Conservation (phyloP, 2,113 vertebrate species). For the Anhinga rufa region DNA sequence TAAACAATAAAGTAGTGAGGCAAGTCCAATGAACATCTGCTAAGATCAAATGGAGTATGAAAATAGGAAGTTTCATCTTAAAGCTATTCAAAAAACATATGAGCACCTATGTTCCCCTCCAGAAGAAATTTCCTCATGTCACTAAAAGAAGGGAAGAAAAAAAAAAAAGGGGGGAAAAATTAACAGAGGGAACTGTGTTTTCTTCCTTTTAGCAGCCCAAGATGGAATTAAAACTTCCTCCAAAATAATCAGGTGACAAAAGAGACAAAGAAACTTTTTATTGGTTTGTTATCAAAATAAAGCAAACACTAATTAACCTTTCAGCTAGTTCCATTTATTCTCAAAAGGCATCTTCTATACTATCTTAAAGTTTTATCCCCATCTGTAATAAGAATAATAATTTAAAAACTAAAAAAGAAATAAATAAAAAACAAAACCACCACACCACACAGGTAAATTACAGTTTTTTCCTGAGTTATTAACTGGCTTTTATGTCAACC, state of each 20-base stretch:
- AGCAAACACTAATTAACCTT: background rate
- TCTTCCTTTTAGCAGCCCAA: constrained; percentile 1
- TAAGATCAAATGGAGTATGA: constrained; percentile 19
- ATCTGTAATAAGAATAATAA: background rate
- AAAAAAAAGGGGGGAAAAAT: too few relatives aligned
- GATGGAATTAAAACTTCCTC: background rate
- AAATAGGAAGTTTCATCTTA: constrained; percentile 7
- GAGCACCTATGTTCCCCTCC: background rate
- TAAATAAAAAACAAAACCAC: background rate
- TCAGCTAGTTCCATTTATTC: background rate
- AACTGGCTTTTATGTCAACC: background rate
- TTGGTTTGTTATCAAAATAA: background rate
- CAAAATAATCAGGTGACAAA: background rate
- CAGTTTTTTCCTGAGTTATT: background rate
- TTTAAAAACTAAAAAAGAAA: background rate
- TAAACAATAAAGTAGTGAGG: constrained; percentile 35
- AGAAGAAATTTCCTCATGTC: background rate
- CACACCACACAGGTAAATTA: background rate
- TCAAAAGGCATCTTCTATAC: background rate
- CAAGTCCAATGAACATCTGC: constrained; percentile 25
- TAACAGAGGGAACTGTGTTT: background rate
- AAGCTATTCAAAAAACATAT: background rate
- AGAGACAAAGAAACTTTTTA: background rate
- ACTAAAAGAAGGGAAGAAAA: background rate
- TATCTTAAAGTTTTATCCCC: background rate